Conservation (phyloP, 2,888 invertebrate species). For the Tryphoninae sp. region DNA sequence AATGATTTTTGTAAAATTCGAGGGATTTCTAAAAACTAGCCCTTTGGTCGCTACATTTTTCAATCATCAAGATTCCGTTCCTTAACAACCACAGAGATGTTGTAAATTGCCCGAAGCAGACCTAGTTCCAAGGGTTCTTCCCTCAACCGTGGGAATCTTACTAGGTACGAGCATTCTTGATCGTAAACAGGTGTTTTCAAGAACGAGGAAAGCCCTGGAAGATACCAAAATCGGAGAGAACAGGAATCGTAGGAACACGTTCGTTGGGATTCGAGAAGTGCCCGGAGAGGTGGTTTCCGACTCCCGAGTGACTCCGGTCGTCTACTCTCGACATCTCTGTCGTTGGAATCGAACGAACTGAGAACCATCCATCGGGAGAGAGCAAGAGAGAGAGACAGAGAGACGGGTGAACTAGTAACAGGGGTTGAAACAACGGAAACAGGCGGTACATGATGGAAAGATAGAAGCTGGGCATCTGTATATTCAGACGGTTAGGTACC, state of each 20-base stretch:
- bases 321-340: constrained; percentile 20
- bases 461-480: not conserved
- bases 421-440: not conserved
- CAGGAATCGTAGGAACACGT: not conserved
- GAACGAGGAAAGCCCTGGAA: constrained; percentile 9
- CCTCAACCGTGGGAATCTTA: not conserved
- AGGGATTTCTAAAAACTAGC: no score
- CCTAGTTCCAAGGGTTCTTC: not conserved
- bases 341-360: constrained; percentile 33
- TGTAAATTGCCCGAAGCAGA: not conserved
- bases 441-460: not conserved
- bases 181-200: constrained; percentile 8
- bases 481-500: not conserved
- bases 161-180: not conserved
- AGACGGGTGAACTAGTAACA: not conserved
- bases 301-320: constrained; percentile 18
- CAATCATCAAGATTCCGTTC: no score
- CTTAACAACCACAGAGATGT: no score
- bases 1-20: no score
- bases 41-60: no score
- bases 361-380: not conserved
- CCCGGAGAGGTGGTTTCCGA: constrained; percentile 26
- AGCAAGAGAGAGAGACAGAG: not conserved
- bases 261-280: constrained; percentile 27
- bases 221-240: not conserved